Evolutionary conservation across 2,888 invertebrate genomes (phyloP), one percentile per base, ranked within the genome.

Genomic region (Drosophila hawaiiensis): DNA sequence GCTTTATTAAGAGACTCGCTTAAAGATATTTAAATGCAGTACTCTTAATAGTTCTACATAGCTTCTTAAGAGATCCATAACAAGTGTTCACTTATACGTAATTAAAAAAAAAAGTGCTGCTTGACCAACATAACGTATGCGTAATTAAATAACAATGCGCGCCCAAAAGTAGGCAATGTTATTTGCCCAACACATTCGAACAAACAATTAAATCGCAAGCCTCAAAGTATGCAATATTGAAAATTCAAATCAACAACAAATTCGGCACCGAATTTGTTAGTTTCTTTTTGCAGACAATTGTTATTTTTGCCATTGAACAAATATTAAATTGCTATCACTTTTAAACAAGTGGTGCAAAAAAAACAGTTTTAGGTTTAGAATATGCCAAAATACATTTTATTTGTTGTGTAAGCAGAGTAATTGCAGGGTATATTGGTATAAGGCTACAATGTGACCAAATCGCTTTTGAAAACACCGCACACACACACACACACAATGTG

Each of bases 121-220:
- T 52, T 22, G 53, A 35, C 47, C 58, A 55, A 49, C 50, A 35
- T 54, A 61, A 52, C 73, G 73, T 67, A 78, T 78, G 75, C 35
- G 59, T 53, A 61, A 74, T 75, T 49, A 53, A 69, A 68, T 59
- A 68, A 82, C 72, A 73, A 54, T 58, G 59, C 16, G 56, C 63
- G 64, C 82, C 52, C 47, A 43, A 78, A 71, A 79, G 78, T 73
- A 73, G 78, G 89, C 84, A 79, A 73, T 71, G 55, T 25, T 59
- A 56, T 73, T 72, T 65, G 67, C 10, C 29, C 60, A 56, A 37
- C 64, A 31, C 55, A 49, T 5, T 43, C 41, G 53, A 47, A 63
- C 55, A 65, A 73, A 75, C 68, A 63, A 65, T 78, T 69, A 74
- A 68, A 65, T 55, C 19, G 22, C 31, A 33, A 33, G 76, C 73